Percentiles rank a stretch among this genome's conserved stretches.
These are phyloP conservation scores for Agrotis ipsilon DNA, from an alignment of 2,888 invertebrate genomes.

Conservation along the genomic window DNA sequence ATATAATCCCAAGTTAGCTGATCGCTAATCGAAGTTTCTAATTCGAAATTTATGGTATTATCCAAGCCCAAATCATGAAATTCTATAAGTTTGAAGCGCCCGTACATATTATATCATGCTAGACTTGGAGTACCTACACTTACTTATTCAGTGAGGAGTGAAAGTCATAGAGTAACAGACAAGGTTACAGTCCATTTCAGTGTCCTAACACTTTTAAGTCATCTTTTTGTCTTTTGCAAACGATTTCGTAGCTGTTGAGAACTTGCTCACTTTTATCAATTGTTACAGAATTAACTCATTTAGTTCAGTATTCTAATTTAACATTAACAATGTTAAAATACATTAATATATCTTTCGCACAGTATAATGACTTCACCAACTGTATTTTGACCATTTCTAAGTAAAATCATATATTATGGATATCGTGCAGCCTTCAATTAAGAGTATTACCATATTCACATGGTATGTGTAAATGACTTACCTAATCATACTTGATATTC, in stretches of 20 bases:
- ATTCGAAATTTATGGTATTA: constrained; percentile 3
- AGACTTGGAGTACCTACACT: constrained; percentile 28
- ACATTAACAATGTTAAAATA: neutral
- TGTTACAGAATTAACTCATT: neutral
- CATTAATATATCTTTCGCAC: neutral
- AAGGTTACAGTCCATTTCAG: constrained; percentile 33
- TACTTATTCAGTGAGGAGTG: constrained; percentile 50
- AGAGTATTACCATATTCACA: constrained; percentile 14
- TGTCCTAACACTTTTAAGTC: constrained; percentile 19
- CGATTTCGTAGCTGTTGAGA: constrained; percentile 13
- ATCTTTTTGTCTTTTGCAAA: constrained; percentile 9
- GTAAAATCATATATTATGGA: neutral
- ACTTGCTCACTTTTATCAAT: constrained; percentile 1
- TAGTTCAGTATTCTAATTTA: neutral
- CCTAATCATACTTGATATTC: constrained; percentile 13
- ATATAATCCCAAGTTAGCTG: constrained; percentile 4
- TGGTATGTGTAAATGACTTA: constrained; percentile 5
- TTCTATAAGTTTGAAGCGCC: constrained; percentile 28
- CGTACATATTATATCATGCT: constrained; percentile 17
- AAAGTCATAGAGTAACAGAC: constrained; percentile 48
- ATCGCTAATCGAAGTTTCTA: neutral
- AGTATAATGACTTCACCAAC: neutral
- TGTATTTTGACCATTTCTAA: neutral
- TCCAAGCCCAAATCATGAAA: constrained; percentile 7
- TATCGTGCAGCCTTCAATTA: constrained; percentile 1